These are phyloP conservation scores for Fringilla coelebs DNA, from an alignment of 2,797 vertebrate genomes.

Conservation along the genomic window DNA sequence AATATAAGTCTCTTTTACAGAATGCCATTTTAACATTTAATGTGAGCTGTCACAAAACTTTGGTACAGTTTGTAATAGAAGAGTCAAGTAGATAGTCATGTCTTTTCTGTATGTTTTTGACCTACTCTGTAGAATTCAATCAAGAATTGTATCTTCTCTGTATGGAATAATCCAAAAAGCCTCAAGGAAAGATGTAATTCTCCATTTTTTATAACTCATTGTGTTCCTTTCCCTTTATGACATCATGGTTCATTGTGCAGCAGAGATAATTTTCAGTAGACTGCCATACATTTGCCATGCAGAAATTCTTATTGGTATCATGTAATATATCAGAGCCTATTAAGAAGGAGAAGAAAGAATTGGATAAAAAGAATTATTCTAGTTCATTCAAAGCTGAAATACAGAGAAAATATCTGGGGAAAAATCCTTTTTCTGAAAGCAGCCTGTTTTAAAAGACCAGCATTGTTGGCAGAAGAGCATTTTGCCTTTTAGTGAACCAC, in stretches of 20 bases:
- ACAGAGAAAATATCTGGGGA: not conserved
- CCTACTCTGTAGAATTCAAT: not conserved
- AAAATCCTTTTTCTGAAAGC: not conserved
- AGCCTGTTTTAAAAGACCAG: not conserved
- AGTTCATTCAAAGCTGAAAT: conserved; percentile 19
- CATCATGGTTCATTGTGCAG: not conserved
- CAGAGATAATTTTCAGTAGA: conserved; percentile 40
- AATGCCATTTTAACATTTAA: not conserved
- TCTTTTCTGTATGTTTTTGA: not conserved
- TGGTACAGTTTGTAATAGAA: not conserved
- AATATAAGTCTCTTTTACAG: not conserved
- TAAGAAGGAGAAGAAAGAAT: conserved; percentile 34
- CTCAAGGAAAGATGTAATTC: not conserved
- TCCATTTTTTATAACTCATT: not conserved
- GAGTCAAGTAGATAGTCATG: not conserved
- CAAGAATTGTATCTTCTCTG: not conserved
- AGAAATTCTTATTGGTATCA: not conserved
- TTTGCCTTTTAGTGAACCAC: not conserved
- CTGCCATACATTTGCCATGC: not conserved
- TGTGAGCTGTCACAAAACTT: not conserved
- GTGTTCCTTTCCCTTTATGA: conserved; percentile 17
- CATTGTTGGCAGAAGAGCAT: not conserved
- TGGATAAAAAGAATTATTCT: not conserved
- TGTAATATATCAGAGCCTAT: conserved; percentile 29
- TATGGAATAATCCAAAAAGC: not conserved